These are phyloP conservation scores for Pachliopta kotzebuea DNA, from an alignment of 2,888 invertebrate species.

Conservation along the genomic window DNA sequence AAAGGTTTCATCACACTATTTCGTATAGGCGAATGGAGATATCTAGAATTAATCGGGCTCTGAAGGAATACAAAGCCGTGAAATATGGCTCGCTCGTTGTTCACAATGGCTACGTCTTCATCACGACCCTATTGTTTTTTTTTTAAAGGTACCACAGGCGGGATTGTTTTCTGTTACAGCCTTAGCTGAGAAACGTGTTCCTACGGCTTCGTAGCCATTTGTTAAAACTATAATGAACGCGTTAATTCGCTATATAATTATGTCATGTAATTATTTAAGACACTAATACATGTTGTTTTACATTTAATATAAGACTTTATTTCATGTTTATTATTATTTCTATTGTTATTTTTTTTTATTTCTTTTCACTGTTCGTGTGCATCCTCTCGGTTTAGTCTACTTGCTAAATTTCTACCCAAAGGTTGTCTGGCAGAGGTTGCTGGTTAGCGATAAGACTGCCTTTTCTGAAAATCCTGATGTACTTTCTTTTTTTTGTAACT, in stretches of 20 bases:
- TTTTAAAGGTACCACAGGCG: constrained; percentile 66
- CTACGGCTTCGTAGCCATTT: constrained; percentile 58
- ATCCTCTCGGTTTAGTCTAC: no score
- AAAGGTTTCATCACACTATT: constrained; percentile 75
- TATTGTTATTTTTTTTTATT: no score
- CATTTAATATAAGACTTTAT: no score
- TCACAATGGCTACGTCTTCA: constrained; percentile 81
- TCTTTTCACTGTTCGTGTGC: no score
- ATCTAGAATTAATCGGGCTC: constrained; percentile 79
- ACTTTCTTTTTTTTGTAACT: no score
- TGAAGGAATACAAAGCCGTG: constrained; percentile 76
- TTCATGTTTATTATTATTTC: no score
- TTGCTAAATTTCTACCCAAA: no score
- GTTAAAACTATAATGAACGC: constrained; percentile 36
- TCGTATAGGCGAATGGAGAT: constrained; percentile 75
- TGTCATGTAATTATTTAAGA: neutral
- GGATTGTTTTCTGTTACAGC: constrained; percentile 73
- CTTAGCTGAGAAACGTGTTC: constrained; percentile 71
- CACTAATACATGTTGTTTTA: no score
- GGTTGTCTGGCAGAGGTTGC: no score
- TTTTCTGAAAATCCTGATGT: no score
- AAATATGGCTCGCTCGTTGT: constrained; percentile 76
- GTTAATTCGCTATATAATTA: constrained; percentile 3
- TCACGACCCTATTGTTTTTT: constrained; percentile 78
- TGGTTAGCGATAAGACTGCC: no score